A percentile compares a stretch with the other conserved stretches of the same genome.
Evolutionary conservation across 2,113 vertebrate genomes (phyloP).

Genomic region (Cheirogaleus medius): DNA sequence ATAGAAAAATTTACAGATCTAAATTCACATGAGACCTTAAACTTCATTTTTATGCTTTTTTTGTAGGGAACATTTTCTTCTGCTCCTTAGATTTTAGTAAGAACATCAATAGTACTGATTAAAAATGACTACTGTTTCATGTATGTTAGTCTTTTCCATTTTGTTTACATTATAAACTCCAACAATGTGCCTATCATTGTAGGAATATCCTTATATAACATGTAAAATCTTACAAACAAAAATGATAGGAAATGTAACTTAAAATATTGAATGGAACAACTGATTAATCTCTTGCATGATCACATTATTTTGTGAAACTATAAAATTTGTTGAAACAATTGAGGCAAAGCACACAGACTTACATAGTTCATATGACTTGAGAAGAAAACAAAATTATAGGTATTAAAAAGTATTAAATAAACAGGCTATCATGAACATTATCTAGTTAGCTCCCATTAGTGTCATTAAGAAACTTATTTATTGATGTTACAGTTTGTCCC

Average conservation of each 20-base stretch:
- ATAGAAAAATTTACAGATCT: neutral
- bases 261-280: neutral
- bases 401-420: constrained; percentile 6
- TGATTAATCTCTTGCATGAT: neutral
- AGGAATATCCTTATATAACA: neutral
- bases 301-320: constrained; percentile 31
- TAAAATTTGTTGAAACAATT: neutral
- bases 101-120: neutral
- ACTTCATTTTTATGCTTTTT: neutral
- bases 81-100: neutral
- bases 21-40: neutral
- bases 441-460: neutral
- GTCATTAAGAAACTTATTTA: neutral
- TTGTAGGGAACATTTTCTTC: neutral
- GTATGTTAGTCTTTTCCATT: neutral
- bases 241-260: neutral
- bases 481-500: neutral
- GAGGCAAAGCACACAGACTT: neutral
- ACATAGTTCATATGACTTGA: neutral
- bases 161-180: neutral
- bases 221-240: neutral
- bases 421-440: neutral
- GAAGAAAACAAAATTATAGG: neutral
- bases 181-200: neutral
- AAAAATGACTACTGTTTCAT: neutral